These are phyloP conservation scores for Phyllostomus discolor DNA, from an alignment of 2,113 vertebrate genomes.

Conservation along the genomic window DNA sequence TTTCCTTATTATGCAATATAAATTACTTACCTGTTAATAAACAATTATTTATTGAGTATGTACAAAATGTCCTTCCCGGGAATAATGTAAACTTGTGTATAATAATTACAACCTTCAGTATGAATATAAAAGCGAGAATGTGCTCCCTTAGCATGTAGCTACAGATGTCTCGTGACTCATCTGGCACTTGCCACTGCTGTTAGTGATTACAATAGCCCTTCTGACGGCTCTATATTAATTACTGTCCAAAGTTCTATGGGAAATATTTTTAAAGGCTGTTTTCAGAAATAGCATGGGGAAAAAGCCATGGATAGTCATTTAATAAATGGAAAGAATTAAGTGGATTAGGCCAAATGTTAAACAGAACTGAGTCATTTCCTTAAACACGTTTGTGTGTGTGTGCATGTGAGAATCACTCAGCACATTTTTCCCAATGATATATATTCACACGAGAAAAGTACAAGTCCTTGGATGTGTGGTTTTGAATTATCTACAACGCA, in stretches of 20 bases:
- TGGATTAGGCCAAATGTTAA: not conserved
- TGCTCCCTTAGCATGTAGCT: not conserved
- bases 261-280: constrained; percentile 35
- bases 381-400: not conserved
- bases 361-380: not conserved
- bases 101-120: not conserved
- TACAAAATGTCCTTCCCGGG: not conserved
- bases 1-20: not conserved
- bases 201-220: not conserved
- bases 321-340: not conserved
- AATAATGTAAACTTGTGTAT: not conserved
- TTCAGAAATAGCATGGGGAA: constrained; percentile 8
- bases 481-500: not conserved
- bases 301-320: not conserved
- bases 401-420: not conserved
- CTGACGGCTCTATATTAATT: not conserved
- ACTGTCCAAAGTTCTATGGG: constrained; percentile 3
- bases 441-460: not conserved
- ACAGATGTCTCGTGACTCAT: constrained; percentile 45
- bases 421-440: not conserved
- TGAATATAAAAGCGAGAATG: not conserved
- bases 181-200: not conserved
- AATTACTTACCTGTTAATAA: not conserved
- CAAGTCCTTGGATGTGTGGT: not conserved
- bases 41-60: not conserved